Percentiles rank a stretch among this genome's conserved stretches.
Conservation (phyloP, 2,797 vertebrate genomes). For the Lagorchestes hirsutus region DNA sequence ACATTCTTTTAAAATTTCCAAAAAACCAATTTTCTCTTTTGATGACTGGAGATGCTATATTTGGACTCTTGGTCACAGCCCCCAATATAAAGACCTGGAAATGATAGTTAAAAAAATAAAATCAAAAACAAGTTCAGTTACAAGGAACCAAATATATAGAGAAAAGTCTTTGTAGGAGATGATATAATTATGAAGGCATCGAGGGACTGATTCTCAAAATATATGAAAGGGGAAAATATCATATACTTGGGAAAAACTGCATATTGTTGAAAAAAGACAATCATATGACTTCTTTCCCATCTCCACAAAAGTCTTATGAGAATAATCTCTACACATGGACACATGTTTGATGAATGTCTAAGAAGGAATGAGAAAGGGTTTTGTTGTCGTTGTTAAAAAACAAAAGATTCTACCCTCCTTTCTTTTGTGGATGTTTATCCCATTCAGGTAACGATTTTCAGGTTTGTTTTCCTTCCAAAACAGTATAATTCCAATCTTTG, state of each 20-base stretch:
- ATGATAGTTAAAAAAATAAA: not conserved
- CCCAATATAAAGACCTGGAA: not conserved
- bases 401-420: not conserved
- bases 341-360: not conserved
- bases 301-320: not conserved
- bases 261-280: not conserved
- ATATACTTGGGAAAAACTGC: not conserved
- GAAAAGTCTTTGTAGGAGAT: not conserved
- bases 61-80: not conserved
- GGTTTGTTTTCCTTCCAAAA: not conserved
- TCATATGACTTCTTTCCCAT: not conserved
- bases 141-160: not conserved
- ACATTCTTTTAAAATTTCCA: not conserved
- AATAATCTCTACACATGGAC: not conserved
- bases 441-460: not conserved
- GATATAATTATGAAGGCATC: not conserved
- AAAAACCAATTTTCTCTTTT: not conserved
- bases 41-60: not conserved
- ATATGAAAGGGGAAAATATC: not conserved
- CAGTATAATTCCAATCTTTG: not conserved
- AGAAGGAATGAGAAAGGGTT: not conserved
- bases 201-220: not conserved
- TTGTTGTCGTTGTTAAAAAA: not conserved
- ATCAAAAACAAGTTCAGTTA: not conserved
- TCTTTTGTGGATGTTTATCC: not conserved